Percentiles rank a stretch among this genome's conserved stretches.
phyloP scores from a whole-genome alignment of 2,888 invertebrate genomes.

The Chrysolina oricalcia region DNA sequence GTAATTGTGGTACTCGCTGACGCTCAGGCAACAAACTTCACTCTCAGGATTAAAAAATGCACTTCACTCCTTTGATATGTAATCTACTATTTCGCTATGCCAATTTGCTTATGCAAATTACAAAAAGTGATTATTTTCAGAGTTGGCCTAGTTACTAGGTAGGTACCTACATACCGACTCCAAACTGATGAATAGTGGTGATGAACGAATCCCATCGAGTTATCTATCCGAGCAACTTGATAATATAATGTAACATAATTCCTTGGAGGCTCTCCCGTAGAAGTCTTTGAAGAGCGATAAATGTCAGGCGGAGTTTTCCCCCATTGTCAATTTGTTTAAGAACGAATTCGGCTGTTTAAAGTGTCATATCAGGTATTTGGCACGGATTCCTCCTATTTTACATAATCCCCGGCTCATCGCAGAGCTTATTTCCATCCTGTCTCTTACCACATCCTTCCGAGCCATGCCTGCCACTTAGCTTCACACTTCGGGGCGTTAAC shows the following conservation, averaged over 20 bases:
- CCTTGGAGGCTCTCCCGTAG: not conserved
- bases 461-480: constrained; percentile 14
- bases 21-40: no score
- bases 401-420: constrained; percentile 48
- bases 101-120: no score
- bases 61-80: no score
- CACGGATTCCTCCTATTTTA: constrained; percentile 45
- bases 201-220: not conserved
- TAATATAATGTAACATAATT: not conserved
- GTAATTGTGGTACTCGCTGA: no score
- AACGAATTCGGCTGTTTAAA: constrained; percentile 47
- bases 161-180: no score
- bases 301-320: constrained; percentile 30
- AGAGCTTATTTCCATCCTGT: constrained; percentile 41
- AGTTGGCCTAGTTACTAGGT: no score
- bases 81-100: no score
- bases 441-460: constrained; percentile 42
- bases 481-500: constrained; percentile 27
- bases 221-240: not conserved
- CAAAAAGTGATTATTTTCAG: no score
- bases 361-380: constrained; percentile 50
- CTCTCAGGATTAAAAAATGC: no score
- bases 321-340: constrained; percentile 48
- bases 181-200: not conserved
- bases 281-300: constrained; percentile 31